Evolutionary conservation across 2,888 invertebrate genomes (phyloP), one percentile per base, ranked within the genome.

Genomic region (Drosophila falleni): DNA sequence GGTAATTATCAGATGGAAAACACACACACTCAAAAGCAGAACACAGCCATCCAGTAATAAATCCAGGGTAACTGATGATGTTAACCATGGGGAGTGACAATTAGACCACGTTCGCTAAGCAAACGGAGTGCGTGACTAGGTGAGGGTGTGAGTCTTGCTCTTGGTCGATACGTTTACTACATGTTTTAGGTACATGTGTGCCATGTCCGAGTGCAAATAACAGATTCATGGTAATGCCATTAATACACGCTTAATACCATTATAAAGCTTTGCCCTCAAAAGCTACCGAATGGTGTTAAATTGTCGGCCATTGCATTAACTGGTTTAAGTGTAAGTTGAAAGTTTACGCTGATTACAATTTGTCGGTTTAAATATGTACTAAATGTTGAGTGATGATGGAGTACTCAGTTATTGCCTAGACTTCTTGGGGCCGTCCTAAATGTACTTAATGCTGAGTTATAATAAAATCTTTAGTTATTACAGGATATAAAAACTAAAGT

Each of bases 221-320:
- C 72, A 80, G 82, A 87, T 89, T 89, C 84, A 78, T 80, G 81
- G 63, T 74, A 87, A 87, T 82, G 70, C 80, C 79, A 75, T 81
- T 87, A 87, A 89, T 69, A 59, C 79, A 68, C 70, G 62, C 63
- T 79, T 89, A 87, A 89, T 74, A 71, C 78, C 65, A 62, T 72
- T 78, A 75, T 80, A 83, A 76, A 88, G 80, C 71, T 58, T 76
- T 81, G 75, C 64, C 71, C 76, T 59, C 13, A 46, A 66, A 50
- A 26, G 35, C 9, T 16, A 23, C 16, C 31, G 67, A 84, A 64
- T 58, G 58, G 78, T 76, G 73, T 72, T 72, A 69, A 66, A 47
- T 31, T 54, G 56, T 51, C 42, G 56, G 10, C 39, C 29, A 63
- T 64, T 66, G 66, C 66, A 53, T 70, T 63, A 51, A 66, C 53